Evolutionary conservation across 2,797 vertebrate species (phyloP).

Genomic region (Myotis vivesi): DNA sequence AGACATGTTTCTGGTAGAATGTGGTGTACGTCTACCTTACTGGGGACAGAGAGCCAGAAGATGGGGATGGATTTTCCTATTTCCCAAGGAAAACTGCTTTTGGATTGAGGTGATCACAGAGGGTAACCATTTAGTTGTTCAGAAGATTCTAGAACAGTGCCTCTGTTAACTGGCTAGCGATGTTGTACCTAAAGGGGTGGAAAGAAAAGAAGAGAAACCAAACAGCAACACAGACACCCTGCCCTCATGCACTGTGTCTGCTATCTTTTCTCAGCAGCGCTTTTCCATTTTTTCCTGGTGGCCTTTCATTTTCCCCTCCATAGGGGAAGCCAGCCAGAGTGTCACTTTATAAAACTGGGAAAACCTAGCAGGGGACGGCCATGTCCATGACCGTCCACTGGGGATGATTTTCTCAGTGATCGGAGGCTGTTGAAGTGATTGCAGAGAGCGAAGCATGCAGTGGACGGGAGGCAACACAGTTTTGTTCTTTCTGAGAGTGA

Average conservation of each 20-base stretch:
- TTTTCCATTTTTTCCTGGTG: constrained; percentile 3
- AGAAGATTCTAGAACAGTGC: neutral
- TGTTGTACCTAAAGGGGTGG: neutral
- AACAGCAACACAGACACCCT: neutral
- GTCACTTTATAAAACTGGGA: constrained; percentile 81
- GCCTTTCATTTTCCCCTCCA: neutral
- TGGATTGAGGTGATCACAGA: neutral
- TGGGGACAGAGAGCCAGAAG: neutral
- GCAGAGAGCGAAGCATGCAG: constrained; percentile 55
- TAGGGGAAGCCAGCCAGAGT: constrained; percentile 73
- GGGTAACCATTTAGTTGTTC: neutral
- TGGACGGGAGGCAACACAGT: neutral
- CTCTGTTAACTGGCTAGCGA: neutral
- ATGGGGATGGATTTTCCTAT: neutral
- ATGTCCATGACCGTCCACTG: constrained; percentile 70
- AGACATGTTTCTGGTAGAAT: neutral
- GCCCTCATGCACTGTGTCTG: constrained; percentile 38
- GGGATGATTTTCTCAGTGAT: constrained; percentile 76
- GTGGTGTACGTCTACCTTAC: neutral
- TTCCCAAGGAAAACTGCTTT: accelerated
- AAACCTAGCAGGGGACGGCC: constrained; percentile 77
- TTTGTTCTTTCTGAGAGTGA: neutral
- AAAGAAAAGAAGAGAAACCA: neutral
- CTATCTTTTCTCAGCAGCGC: constrained; percentile 63
- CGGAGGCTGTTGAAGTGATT: constrained; percentile 58